Base-by-base conservation (phyloP, 2,113 vertebrate species). In the Amia ocellicauda region DNA sequence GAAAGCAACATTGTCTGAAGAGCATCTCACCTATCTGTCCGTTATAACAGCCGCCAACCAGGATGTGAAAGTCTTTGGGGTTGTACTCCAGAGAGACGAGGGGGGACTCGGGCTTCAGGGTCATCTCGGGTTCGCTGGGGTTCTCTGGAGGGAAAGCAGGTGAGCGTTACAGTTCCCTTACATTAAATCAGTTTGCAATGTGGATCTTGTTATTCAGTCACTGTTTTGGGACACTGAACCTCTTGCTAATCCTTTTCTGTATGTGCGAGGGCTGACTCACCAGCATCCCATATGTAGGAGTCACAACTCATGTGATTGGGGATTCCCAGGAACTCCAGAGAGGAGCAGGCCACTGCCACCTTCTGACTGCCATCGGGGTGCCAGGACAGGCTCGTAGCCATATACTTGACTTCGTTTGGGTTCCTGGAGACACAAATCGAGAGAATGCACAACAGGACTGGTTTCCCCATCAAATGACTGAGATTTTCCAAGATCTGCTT, bases 201-300 rank as follows among this genome's bases (percentile, higher is more conserved):
- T n/a, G n/a, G n/a, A n/a, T n/a, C n/a, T n/a, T n/a, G n/a, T n/a
- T n/a, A n/a, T n/a, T n/a, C n/a, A n/a, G n/a, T n/a, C n/a, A n/a
- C n/a, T n/a, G n/a, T n/a, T n/a, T n/a, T n/a, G n/a, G n/a, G n/a
- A n/a, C n/a, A n/a, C n/a, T n/a, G n/a, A n/a, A n/a, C n/a, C n/a
- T n/a, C n/a, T n/a, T n/a, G n/a, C n/a, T n/a, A n/a, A n/a, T n/a
- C n/a, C n/a, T n/a, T n/a, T n/a, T n/a, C n/a, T n/a, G n/a, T n/a
- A n/a, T n/a, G n/a, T n/a, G n/a, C n/a, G n/a, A n/a, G n/a, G n/a
- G n/a, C n/a, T n/a, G n/a, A 22, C 90, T 79, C 74, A 98, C 95
- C 94, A 0, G 94, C 77, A 27, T 98, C 93, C 97, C 96, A 98
- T 85, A 98, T 89, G 75, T 95, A 97, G 0, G 97, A 97, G 13